A percentile compares a stretch with the other conserved stretches of the same genome.
Conservation (phyloP, 2,888 invertebrate species). For the Lasioglossum morio region DNA sequence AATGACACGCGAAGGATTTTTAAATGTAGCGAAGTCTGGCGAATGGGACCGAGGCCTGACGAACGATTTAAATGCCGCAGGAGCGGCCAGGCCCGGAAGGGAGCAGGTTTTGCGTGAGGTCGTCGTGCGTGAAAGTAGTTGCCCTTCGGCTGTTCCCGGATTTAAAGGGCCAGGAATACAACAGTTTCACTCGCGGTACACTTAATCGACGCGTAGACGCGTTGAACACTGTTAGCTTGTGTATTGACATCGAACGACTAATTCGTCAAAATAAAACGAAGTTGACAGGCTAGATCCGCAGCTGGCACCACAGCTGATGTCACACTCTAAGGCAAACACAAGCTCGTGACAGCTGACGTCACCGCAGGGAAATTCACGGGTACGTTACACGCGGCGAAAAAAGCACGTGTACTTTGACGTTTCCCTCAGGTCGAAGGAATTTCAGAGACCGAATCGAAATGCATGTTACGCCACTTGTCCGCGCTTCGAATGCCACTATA, state of each 20-base stretch:
- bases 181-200: slow-evolving; percentile 34
- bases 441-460: slow-evolving; percentile 39
- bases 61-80: slow-evolving; percentile 54
- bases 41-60: slow-evolving; percentile 27
- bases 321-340: slow-evolving; percentile 39
- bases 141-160: slow-evolving; percentile 16
- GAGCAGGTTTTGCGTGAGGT: slow-evolving; percentile 26
- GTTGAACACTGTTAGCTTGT: background rate
- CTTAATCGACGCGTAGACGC: slow-evolving; percentile 20
- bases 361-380: slow-evolving; percentile 36
- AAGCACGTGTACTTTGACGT: slow-evolving; percentile 36
- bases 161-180: slow-evolving; percentile 56
- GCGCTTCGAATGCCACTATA: slow-evolving; percentile 37
- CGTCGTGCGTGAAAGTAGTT: slow-evolving; percentile 28
- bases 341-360: slow-evolving; percentile 61
- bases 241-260: background rate
- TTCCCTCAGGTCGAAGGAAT: slow-evolving; percentile 24
- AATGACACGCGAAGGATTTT: slow-evolving; percentile 28
- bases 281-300: slow-evolving; percentile 41
- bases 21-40: slow-evolving; percentile 26
- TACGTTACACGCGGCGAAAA: slow-evolving; percentile 49
- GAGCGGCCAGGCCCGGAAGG: slow-evolving; percentile 1
- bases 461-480: slow-evolving; percentile 52
- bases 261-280: slow-evolving; percentile 37
- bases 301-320: slow-evolving; percentile 55